Evolutionary conservation across 1,140 invertebrate species (phyloP).

Genomic region (Micrasema minimum): DNA sequence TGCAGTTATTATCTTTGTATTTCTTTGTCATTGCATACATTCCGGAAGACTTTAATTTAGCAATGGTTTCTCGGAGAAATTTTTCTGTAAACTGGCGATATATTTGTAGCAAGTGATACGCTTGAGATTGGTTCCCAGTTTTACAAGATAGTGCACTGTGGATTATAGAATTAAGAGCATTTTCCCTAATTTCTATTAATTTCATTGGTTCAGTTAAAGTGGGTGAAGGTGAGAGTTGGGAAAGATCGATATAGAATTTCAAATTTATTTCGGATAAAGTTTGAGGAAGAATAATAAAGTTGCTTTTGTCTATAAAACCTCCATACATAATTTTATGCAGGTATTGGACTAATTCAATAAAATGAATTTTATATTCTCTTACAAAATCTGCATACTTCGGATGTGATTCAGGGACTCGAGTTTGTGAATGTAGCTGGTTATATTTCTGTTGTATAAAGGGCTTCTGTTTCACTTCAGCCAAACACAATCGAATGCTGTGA

Average conservation of each 20-base stretch:
- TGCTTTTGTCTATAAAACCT: conserved; percentile 9
- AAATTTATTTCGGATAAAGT: conserved; percentile 29
- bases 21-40: conserved; percentile 68
- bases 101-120: conserved; percentile 71
- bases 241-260: conserved; percentile 21
- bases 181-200: conserved; percentile 1
- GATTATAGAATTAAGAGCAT: conserved; percentile 56
- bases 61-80: conserved; percentile 67
- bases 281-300: conserved; percentile 27
- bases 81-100: conserved; percentile 75
- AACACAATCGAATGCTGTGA: conserved; percentile 22
- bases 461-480: conserved; percentile 37
- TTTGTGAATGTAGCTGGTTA: conserved; percentile 18
- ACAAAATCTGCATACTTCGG: conserved; percentile 22
- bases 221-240: not conserved
- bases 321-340: conserved; percentile 37
- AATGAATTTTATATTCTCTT: conserved; percentile 40
- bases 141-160: conserved; percentile 71
- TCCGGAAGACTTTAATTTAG: conserved; percentile 66
- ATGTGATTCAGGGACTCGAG: conserved; percentile 1
- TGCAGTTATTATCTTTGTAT: conserved; percentile 3
- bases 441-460: conserved; percentile 18
- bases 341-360: conserved; percentile 46
- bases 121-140: conserved; percentile 68
- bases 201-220: not conserved